Evolutionary conservation across 2,113 vertebrate genomes (phyloP).

Genomic region (Aspidoscelis tigris): DNA sequence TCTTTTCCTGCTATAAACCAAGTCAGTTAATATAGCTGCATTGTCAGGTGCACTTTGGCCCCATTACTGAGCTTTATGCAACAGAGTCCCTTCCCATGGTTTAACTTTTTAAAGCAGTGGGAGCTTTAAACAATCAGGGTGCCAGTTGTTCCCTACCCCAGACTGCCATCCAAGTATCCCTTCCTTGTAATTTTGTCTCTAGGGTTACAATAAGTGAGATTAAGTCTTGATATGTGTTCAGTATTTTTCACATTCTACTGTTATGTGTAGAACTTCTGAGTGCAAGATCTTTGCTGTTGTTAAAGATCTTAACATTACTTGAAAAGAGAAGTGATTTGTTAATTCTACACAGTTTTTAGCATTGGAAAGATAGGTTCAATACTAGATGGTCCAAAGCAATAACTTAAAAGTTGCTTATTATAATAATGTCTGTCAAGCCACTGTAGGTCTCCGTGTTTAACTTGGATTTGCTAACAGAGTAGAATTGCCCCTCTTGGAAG

Average conservation of each 20-base stretch:
- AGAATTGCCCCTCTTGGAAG: constrained; percentile 55
- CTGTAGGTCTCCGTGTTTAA: constrained; percentile 51
- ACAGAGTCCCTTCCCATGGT: background rate
- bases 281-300: constrained; percentile 65
- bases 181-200: constrained; percentile 22
- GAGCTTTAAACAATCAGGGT: constrained; percentile 6
- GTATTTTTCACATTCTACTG: constrained; percentile 68
- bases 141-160: constrained; percentile 37
- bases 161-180: constrained; percentile 3
- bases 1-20: background rate
- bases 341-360: constrained; percentile 42
- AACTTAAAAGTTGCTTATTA: constrained; percentile 64
- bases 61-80: constrained; percentile 7
- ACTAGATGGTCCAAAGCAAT: constrained; percentile 75
- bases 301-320: constrained; percentile 67
- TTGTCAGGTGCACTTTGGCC: constrained; percentile 25
- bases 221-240: constrained; percentile 48
- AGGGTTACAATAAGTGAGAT: constrained; percentile 36
- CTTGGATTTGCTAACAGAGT: constrained; percentile 33
- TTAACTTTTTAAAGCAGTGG: constrained; percentile 10
- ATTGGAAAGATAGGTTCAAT: constrained; percentile 47
- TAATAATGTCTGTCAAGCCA: constrained; percentile 51
- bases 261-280: constrained; percentile 73
- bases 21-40: constrained; percentile 11
- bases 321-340: constrained; percentile 52